These are phyloP conservation scores for Tichodroma muraria DNA, from an alignment of 2,113 vertebrate species.

Conservation along the genomic window DNA sequence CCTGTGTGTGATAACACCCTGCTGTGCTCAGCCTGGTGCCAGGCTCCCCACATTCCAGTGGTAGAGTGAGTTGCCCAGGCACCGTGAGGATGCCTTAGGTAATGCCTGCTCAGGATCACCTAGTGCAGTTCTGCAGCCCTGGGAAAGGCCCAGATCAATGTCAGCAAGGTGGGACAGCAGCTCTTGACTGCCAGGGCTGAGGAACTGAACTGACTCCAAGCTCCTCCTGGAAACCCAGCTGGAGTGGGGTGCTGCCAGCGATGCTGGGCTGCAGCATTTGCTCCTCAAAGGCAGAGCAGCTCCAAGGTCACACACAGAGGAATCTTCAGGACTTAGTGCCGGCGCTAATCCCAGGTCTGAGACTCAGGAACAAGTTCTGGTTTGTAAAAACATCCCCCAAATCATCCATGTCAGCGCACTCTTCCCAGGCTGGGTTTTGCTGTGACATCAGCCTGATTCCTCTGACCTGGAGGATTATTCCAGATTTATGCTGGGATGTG, in stretches of 20 bases:
- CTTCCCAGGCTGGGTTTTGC: not conserved
- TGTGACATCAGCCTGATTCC: not conserved
- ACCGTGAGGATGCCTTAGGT: not conserved
- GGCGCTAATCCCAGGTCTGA: not conserved
- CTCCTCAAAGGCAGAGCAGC: not conserved
- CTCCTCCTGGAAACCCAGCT: not conserved
- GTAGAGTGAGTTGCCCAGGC: not conserved
- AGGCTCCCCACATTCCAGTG: fast-evolving
- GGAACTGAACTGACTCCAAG: not conserved
- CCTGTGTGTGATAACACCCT: too few species aligned
- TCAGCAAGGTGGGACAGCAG: not conserved
- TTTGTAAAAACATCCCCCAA: not conserved
- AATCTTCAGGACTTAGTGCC: not conserved
- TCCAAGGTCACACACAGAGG: not conserved
- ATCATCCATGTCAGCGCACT: not conserved
- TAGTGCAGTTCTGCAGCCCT: fast-evolving
- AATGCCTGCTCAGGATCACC: not conserved
- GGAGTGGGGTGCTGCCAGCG: fast-evolving
- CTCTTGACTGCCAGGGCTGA: not conserved
- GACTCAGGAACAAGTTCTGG: not conserved
- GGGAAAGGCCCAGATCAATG: fast-evolving
- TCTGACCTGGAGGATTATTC: not conserved
- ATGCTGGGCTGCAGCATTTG: not conserved
- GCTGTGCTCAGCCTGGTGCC: not conserved
- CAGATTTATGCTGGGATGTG: not conserved